Conservation (phyloP, 2,888 invertebrate species). For the Diaphora mendica region DNA sequence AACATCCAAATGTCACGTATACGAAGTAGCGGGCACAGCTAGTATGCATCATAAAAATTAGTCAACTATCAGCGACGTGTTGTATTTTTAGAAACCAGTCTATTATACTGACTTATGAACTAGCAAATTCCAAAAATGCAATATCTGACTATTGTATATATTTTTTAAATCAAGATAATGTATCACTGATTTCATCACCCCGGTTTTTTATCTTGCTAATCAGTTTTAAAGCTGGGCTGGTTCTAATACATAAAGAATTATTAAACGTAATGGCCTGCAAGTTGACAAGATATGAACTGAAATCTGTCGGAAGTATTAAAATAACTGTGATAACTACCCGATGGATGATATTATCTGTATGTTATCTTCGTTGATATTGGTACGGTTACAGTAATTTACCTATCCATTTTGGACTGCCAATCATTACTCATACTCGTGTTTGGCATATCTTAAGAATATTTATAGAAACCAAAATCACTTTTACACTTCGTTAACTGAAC, state of each 20-base stretch:
- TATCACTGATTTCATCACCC: background rate
- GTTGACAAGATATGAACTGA: background rate
- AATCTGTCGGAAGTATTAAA: background rate
- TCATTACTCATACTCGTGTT: background rate
- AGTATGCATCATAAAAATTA: no score
- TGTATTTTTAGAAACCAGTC: background rate
- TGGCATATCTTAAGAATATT: background rate
- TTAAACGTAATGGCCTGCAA: background rate
- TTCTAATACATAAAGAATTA: background rate
- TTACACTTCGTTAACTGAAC: background rate
- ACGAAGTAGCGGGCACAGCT: no score
- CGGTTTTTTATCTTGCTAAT: background rate
- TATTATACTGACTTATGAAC: background rate
- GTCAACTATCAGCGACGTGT: no score
- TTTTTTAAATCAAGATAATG: background rate
- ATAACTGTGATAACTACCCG: background rate
- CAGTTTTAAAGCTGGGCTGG: background rate
- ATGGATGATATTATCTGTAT: background rate
- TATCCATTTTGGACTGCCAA: background rate
- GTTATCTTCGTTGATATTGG: background rate
- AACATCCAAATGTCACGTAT: no score
- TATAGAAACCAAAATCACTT: background rate
- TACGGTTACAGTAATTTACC: background rate
- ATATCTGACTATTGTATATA: background rate
- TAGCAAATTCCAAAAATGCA: background rate